These are phyloP conservation scores for Spermophilus dauricus DNA, from an alignment of 2,113 vertebrate genomes.

Conservation along the genomic window DNA sequence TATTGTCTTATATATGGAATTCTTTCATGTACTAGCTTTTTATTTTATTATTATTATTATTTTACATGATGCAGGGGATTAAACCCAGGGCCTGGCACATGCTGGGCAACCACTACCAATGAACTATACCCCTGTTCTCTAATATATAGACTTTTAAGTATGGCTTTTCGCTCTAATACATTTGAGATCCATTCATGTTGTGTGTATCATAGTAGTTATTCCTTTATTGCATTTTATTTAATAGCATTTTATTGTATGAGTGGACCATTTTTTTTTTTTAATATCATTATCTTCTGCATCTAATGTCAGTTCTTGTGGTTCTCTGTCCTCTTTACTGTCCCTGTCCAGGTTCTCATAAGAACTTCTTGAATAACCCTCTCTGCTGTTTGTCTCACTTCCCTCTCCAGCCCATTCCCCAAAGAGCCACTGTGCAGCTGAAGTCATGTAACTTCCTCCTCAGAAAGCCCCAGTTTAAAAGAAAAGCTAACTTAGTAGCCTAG, in stretches of 20 bases:
- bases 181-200: neutral
- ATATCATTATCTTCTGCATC: neutral
- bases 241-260: neutral
- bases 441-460: conserved; percentile 73
- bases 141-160: neutral
- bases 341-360: neutral
- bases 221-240: neutral
- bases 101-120: neutral
- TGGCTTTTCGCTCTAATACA: neutral
- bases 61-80: neutral
- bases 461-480: conserved; percentile 51
- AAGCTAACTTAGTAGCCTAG: neutral
- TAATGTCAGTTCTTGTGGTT: neutral
- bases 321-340: neutral
- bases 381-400: conserved; percentile 56
- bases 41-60: neutral
- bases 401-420: neutral
- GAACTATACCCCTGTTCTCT: neutral
- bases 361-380: neutral
- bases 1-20: neutral
- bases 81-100: neutral
- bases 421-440: neutral
- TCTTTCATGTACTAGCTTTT: neutral
- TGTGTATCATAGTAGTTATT: too few species aligned
- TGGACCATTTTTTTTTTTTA: neutral